phyloP scores from a whole-genome alignment of 1,140 invertebrate species.

The Goniozus legneri region DNA sequence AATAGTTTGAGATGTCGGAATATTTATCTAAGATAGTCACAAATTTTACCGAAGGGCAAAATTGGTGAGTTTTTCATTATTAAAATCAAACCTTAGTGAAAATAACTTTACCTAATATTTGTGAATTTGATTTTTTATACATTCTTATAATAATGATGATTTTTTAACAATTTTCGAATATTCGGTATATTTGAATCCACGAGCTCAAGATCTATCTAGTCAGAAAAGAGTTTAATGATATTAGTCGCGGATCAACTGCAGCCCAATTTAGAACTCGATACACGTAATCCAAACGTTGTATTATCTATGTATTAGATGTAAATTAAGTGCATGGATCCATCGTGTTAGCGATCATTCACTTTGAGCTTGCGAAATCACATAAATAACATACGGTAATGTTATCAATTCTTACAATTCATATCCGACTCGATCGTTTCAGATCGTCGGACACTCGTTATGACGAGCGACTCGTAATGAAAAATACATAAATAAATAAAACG shows the following conservation, averaged over 20 bases:
- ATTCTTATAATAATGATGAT: no score
- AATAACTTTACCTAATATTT: no score
- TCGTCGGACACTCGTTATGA: constrained; percentile 22
- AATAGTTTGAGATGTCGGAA: no score
- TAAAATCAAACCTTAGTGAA: no score
- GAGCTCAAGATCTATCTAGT: constrained; percentile 30
- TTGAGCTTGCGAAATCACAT: constrained; percentile 20
- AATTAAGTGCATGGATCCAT: constrained; percentile 26
- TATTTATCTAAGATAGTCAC: no score
- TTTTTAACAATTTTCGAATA: no score
- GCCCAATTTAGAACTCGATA: constrained; percentile 24
- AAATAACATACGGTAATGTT: constrained; percentile 8
- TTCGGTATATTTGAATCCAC: no score
- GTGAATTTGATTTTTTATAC: no score
- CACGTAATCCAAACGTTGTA: constrained; percentile 21
- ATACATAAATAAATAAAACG: no score
- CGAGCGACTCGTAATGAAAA: no score
- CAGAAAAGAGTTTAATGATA: constrained; percentile 10
- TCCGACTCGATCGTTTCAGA: constrained; percentile 5
- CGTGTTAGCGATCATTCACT: constrained; percentile 24
- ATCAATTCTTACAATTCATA: constrained; percentile 12
- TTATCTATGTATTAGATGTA: constrained; percentile 23
- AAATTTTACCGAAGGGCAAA: no score
- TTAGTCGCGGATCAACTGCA: constrained; percentile 12
- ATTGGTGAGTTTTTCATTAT: no score